Evolutionary conservation across 2,113 vertebrate genomes (phyloP).

Genomic region (Ardeotis arabs): DNA sequence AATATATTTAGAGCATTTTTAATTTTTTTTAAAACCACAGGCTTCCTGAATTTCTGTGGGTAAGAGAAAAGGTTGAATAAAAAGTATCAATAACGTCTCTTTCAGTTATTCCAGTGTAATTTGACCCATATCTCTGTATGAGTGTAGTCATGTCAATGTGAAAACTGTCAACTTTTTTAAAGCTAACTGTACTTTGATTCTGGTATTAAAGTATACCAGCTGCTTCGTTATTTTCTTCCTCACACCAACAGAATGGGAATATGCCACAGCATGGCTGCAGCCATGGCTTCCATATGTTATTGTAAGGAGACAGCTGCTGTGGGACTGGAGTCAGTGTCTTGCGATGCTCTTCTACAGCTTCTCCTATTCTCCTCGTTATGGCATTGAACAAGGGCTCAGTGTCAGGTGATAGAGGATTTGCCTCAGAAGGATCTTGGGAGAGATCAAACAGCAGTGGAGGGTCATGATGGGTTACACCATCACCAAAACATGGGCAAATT

Average conservation of each 20-base stretch:
- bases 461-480: slow-evolving; percentile 72
- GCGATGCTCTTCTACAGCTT: slow-evolving; percentile 73
- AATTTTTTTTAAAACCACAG: neutral
- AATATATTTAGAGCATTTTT: neutral
- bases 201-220: neutral
- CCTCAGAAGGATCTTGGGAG: slow-evolving; percentile 81
- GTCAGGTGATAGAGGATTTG: slow-evolving; percentile 65
- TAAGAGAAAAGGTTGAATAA: neutral
- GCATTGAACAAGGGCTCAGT: slow-evolving; percentile 67
- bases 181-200: neutral
- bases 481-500: slow-evolving; percentile 73
- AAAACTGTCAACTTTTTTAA: neutral
- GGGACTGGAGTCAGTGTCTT: slow-evolving; percentile 62
- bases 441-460: slow-evolving; percentile 85
- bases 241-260: slow-evolving; percentile 86
- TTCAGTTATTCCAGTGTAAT: neutral
- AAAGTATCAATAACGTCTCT: neutral
- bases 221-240: neutral
- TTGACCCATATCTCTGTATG: neutral
- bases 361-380: slow-evolving; percentile 59
- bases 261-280: slow-evolving; percentile 89
- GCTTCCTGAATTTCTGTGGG: neutral
- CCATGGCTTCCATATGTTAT: slow-evolving; percentile 83
- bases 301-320: slow-evolving; percentile 75
- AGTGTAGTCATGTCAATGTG: neutral